These are phyloP conservation scores for Gryon sp. DNA, from an alignment of 1,140 invertebrate species.

Conservation along the genomic window DNA sequence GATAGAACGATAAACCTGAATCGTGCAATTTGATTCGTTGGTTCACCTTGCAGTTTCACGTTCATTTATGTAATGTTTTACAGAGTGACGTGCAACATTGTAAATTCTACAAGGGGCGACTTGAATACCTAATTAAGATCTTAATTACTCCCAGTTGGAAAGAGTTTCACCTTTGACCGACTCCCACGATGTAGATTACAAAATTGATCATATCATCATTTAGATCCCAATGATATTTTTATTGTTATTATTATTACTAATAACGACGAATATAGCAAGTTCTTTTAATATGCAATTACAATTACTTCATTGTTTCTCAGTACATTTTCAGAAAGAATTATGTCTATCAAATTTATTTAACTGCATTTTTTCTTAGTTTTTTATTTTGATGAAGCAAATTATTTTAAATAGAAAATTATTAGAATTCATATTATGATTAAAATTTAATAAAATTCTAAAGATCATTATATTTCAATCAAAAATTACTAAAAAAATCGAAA, in stretches of 20 bases:
- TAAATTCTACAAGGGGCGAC: constrained; percentile 35
- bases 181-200: constrained; percentile 74
- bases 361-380: too few species aligned
- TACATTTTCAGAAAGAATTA: too few species aligned
- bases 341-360: too few species aligned
- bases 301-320: too few species aligned
- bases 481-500: too few species aligned
- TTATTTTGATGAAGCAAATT: too few species aligned
- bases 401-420: too few species aligned
- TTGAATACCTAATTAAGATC: constrained; percentile 77
- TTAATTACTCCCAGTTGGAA: constrained; percentile 70
- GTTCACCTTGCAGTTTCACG: constrained; percentile 53
- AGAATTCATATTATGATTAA: too few species aligned
- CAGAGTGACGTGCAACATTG: constrained; percentile 62
- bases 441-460: too few species aligned
- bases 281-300: too few species aligned
- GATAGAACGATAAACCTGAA: constrained; percentile 45
- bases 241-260: constrained; percentile 44
- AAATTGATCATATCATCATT: constrained; percentile 75
- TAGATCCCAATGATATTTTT: constrained; percentile 63
- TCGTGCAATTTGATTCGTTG: constrained; percentile 38
- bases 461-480: too few species aligned
- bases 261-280: constrained; percentile 1
- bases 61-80: constrained; percentile 55
- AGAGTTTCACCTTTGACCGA: constrained; percentile 72